These are phyloP conservation scores for Calephelis perditalis DNA, from an alignment of 2,888 invertebrate species.

Conservation along the genomic window DNA sequence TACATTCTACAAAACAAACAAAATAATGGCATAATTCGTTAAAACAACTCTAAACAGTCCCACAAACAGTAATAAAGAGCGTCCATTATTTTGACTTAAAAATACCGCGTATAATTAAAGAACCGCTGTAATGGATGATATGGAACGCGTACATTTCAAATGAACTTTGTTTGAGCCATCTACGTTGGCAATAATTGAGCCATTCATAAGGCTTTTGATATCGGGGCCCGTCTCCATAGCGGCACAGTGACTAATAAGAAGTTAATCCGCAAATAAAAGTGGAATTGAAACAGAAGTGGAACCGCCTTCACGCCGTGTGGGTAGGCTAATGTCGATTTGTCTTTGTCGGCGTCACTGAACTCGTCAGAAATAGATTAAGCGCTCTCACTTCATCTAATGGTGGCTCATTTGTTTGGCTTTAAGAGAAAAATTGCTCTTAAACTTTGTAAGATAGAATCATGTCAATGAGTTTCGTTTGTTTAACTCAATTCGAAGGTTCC, in stretches of 20 bases:
- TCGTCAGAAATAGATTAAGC: slow-evolving; percentile 79
- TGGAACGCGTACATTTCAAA: slow-evolving; percentile 36
- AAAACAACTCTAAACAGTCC: neutral
- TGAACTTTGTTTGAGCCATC: slow-evolving; percentile 38
- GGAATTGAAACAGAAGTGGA: slow-evolving; percentile 77
- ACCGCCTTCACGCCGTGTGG: slow-evolving; percentile 75
- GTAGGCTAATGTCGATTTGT: slow-evolving; percentile 77
- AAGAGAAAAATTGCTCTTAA: slow-evolving; percentile 76
- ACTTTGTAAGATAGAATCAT: slow-evolving; percentile 68
- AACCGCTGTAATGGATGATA: slow-evolving; percentile 3
- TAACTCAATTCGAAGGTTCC: slow-evolving; percentile 54
- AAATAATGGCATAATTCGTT: no score
- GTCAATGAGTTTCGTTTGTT: slow-evolving; percentile 70
- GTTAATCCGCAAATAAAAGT: slow-evolving; percentile 79
- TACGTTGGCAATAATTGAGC: slow-evolving; percentile 70
- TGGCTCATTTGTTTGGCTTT: slow-evolving; percentile 77
- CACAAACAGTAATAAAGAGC: slow-evolving; percentile 1
- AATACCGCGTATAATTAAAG: slow-evolving; percentile 1
- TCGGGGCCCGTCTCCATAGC: slow-evolving; percentile 55
- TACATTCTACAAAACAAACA: no score
- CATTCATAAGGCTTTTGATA: slow-evolving; percentile 75
- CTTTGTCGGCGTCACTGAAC: slow-evolving; percentile 79
- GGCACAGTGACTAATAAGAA: slow-evolving; percentile 76
- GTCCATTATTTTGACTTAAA: neutral
- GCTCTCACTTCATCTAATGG: slow-evolving; percentile 78